Conservation (phyloP, 2,797 vertebrate genomes). For the Etheostoma perlongum region DNA sequence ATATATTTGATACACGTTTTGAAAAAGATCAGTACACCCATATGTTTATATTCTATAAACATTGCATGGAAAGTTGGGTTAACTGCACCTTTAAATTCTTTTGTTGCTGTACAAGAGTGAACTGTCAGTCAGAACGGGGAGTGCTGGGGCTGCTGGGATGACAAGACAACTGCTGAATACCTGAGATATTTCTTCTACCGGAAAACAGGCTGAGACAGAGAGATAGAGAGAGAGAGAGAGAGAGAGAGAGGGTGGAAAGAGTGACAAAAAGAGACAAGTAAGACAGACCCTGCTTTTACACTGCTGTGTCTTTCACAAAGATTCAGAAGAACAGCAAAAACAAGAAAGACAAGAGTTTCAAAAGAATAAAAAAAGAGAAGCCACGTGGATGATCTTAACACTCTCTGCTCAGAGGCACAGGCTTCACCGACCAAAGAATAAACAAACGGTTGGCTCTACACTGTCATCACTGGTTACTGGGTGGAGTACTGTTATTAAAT, state of each 20-base stretch:
- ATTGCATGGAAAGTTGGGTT: neutral
- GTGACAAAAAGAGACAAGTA: neutral
- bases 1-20: neutral
- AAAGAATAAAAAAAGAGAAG: neutral
- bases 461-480: slow-evolving; percentile 82
- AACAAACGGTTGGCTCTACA: slow-evolving; percentile 63
- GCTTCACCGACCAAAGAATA: slow-evolving; percentile 58
- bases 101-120: slow-evolving; percentile 7
- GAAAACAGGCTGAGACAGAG: slow-evolving; percentile 65
- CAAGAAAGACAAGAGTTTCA: neutral
- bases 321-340: neutral
- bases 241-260: neutral
- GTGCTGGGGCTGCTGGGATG: slow-evolving; percentile 19
- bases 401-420: slow-evolving; percentile 22
- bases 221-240: slow-evolving; percentile 1
- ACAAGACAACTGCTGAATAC: slow-evolving; percentile 67
- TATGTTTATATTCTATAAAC: neutral
- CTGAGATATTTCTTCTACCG: slow-evolving; percentile 56
- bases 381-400: slow-evolving; percentile 40
- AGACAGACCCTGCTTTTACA: neutral
- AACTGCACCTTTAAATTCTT: slow-evolving; percentile 25
- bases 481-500: slow-evolving; percentile 83
- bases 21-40: neutral
- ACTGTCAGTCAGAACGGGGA: slow-evolving; percentile 28
- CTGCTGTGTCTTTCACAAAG: neutral